phyloP scores from a whole-genome alignment of 2,888 invertebrate species.

The Scelioninae gen. 1 region DNA sequence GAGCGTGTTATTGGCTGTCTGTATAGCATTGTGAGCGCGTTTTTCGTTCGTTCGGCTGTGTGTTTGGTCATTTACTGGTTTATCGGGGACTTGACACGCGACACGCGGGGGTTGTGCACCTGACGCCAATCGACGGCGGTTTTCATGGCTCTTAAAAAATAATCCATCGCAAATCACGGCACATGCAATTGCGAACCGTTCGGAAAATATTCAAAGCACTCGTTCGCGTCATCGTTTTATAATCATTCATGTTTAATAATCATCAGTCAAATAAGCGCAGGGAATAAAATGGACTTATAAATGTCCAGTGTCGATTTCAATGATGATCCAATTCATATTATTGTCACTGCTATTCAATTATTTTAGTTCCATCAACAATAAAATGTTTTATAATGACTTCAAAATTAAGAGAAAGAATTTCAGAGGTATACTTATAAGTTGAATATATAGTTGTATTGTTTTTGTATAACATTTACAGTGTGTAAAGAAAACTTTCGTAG shows the following conservation, averaged over 20 bases:
- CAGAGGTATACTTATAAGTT: too few species aligned
- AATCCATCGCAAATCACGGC: constrained; percentile 49
- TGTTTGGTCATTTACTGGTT: constrained; percentile 76
- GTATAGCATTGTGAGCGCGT: constrained; percentile 74
- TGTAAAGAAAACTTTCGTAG: too few species aligned
- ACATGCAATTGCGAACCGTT: constrained; percentile 9
- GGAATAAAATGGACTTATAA: constrained; percentile 33
- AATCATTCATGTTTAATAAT: constrained; percentile 42
- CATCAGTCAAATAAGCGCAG: constrained; percentile 32
- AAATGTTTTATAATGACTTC: too few species aligned
- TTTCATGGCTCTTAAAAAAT: constrained; percentile 74
- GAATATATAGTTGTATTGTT: too few species aligned
- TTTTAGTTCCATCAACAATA: too few species aligned
- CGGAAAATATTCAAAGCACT: constrained; percentile 38
- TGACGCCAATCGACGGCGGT: constrained; percentile 79
- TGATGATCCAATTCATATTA: constrained; percentile 9
- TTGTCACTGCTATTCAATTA: constrained; percentile 10
- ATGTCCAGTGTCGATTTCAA: constrained; percentile 29
- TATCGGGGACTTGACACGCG: constrained; percentile 78
- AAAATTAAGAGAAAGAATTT: too few species aligned
- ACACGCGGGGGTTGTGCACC: constrained; percentile 79
- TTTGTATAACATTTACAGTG: too few species aligned
- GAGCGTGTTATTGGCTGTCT: too few species aligned
- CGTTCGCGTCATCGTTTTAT: constrained; percentile 47
- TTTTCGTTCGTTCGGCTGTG: constrained; percentile 72